Conservation (phyloP, 2,888 invertebrate species). For the Plebejus argus region DNA sequence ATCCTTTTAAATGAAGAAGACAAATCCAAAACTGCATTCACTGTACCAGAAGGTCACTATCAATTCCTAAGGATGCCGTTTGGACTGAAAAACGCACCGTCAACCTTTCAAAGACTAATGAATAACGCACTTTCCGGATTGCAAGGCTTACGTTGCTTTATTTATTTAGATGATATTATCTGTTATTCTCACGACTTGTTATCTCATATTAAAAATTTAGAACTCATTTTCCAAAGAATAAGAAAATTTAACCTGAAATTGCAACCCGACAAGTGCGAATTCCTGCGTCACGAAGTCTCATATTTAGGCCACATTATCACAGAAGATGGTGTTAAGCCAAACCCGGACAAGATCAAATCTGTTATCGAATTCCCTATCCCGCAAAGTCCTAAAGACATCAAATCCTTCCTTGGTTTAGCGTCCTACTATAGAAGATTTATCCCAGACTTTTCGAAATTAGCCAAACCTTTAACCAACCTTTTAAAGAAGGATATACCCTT, state of each 20-base stretch:
- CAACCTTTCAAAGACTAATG: conserved; percentile 32
- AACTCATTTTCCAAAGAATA: background rate
- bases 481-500: background rate
- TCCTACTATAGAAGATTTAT: background rate
- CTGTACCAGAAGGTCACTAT: conserved; percentile 34
- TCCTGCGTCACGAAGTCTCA: background rate
- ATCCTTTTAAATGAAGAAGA: conserved; percentile 1
- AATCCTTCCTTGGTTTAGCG: conserved; percentile 32
- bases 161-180: background rate
- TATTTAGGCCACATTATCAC: background rate
- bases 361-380: conserved; percentile 7
- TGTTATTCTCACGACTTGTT: background rate
- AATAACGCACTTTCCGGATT: conserved; percentile 5
- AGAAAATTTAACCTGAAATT: conserved; percentile 8
- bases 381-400: conserved; percentile 39
- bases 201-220: background rate
- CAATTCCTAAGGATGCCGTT: conserved; percentile 38
- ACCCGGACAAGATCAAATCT: background rate
- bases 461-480: background rate
- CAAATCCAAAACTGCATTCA: conserved; percentile 31
- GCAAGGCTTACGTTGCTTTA: background rate
- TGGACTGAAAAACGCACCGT: conserved; percentile 33
- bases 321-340: conserved; percentile 4
- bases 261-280: conserved; percentile 5
- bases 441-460: background rate